A percentile compares a stretch with the other conserved stretches of the same genome.
These are phyloP conservation scores for Scolopax mira DNA, from an alignment of 2,113 vertebrate species.

Conservation along the genomic window DNA sequence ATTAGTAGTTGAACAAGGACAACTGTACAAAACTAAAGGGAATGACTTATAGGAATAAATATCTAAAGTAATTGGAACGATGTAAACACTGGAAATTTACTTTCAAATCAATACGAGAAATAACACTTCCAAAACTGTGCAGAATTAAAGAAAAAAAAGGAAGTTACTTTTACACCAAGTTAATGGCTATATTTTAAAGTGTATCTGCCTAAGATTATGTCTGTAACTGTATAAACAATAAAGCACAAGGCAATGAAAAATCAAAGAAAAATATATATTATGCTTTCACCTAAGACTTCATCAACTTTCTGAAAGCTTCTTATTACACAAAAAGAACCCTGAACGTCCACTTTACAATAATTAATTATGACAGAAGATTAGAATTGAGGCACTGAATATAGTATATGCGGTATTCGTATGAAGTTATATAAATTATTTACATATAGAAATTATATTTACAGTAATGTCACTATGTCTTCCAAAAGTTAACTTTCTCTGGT, in stretches of 20 bases:
- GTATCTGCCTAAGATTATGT: not conserved
- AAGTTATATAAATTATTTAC: not conserved
- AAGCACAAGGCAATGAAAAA: not conserved
- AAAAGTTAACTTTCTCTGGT: not conserved
- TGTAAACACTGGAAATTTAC: not conserved
- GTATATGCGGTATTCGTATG: not conserved
- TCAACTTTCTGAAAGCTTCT: not conserved
- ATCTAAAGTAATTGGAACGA: not conserved
- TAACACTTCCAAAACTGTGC: not conserved
- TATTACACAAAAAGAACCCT: not conserved
- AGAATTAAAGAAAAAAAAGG: not conserved
- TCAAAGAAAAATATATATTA: not conserved
- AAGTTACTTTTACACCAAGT: not conserved
- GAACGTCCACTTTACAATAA: not conserved
- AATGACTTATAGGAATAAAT: not conserved
- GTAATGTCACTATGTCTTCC: not conserved
- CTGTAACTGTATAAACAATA: not conserved
- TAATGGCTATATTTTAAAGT: not conserved
- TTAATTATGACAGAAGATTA: not conserved
- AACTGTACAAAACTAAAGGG: not conserved
- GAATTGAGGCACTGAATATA: not conserved
- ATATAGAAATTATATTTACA: not conserved
- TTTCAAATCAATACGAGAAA: not conserved
- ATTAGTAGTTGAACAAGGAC: not conserved
- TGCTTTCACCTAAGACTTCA: not conserved